Evolutionary conservation across 2,113 vertebrate genomes (phyloP).

Genomic region (Solea solea): DNA sequence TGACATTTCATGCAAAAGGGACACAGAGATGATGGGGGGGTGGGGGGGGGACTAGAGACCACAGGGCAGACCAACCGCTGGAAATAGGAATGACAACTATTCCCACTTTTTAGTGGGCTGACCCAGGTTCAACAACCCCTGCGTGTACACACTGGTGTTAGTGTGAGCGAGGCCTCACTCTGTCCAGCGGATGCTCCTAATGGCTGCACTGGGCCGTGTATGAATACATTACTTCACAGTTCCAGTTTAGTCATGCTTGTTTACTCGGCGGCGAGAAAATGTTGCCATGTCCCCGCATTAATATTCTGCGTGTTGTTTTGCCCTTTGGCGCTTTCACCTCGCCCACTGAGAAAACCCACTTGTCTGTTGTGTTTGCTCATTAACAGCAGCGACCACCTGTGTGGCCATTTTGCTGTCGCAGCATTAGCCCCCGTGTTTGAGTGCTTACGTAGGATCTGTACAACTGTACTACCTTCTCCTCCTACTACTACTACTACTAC

Average conservation of each 20-base stretch:
- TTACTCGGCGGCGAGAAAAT: conserved; percentile 53
- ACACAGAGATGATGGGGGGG: no score
- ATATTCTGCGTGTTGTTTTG: conserved; percentile 59
- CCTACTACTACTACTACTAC: neutral
- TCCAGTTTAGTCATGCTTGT: conserved; percentile 64
- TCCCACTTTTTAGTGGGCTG: no score
- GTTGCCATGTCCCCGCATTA: conserved; percentile 49
- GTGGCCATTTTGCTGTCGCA: conserved; percentile 71
- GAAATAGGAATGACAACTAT: no score
- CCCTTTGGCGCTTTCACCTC: conserved; percentile 62
- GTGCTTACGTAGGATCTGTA: conserved; percentile 14
- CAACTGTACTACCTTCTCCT: neutral
- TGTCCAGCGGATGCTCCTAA: conserved; percentile 18
- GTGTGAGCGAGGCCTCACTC: neutral
- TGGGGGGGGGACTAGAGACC: no score
- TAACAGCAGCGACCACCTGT: conserved; percentile 69
- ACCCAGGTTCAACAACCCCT: no score
- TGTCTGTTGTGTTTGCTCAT: conserved; percentile 54
- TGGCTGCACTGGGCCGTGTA: conserved; percentile 14
- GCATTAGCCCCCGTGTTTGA: conserved; percentile 16
- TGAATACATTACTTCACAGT: conserved; percentile 47
- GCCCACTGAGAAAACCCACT: conserved; percentile 45
- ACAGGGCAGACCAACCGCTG: no score
- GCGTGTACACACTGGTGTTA: no score
- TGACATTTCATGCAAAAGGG: no score